Base-by-base conservation (phyloP, 1,140 invertebrate genomes). In the Solenopsis invicta region DNA sequence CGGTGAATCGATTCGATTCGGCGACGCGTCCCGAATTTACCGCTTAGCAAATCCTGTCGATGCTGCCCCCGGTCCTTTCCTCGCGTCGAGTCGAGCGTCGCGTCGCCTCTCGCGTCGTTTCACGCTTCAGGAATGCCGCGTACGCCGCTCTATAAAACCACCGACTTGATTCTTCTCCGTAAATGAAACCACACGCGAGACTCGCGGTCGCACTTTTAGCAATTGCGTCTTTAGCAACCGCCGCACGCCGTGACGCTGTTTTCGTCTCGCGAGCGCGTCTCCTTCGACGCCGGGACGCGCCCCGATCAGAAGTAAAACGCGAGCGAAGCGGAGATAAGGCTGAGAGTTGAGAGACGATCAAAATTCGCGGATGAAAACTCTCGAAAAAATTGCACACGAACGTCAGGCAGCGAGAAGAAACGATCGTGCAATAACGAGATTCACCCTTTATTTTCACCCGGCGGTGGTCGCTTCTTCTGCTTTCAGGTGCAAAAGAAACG, bases 401-500 rank as follows among this genome's bases (percentile, higher is more conserved):
- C n/a, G 56, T 24, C 9, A 21, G n/a, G 34, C 4, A 1, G 8
- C 45, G 4, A 18, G 24, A 34, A 24, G 66, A 67, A 41, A 45
- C 13, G 8, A 71, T 16, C n/a, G 16, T 16, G 9, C 18, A 4
- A 66, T 9, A 72, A 6, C 8, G 4, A 29, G 29, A n/a, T 41
- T 76, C 16, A 34, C 4, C 4, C 34, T 8, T 61, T 2, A 52
- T 77, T 48, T 41, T 62, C 13, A 59, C 5, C 5, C 41, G 50
- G 9, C 37, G 21, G 4, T 34, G 8, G 16, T 16, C 34, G 29
- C 29, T 41, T 77, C 52, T 85, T 85, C 3, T 78, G 37, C 21
- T 96, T 96, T 56, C 96, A 99, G 98, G 97, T 98, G 82, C 98
- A 98, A 92, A 98, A 98, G 94, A 98, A 99, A 94, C 96, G 97